Evolutionary conservation across 2,888 invertebrate species (phyloP).

Genomic region (Netelia virgata): DNA sequence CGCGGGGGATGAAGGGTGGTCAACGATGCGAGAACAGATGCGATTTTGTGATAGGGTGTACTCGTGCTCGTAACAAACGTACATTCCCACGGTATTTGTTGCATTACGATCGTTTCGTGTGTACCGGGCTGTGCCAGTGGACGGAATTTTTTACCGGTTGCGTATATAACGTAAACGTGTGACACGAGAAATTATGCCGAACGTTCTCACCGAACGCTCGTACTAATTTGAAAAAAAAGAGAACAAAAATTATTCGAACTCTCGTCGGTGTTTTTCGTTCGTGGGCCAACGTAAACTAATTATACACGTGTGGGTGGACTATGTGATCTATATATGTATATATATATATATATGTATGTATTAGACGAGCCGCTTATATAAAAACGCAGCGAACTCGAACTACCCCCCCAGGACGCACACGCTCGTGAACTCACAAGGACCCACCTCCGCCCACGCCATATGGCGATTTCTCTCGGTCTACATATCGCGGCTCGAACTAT

Average conservation of each 20-base stretch:
- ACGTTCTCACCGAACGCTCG: conserved; percentile 50
- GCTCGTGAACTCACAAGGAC: conserved; percentile 47
- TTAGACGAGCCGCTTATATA: conserved; percentile 1
- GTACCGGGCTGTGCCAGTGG: conserved; percentile 35
- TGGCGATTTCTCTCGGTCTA: conserved; percentile 67
- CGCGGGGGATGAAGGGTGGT: conserved; percentile 43
- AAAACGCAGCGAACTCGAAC: conserved; percentile 50
- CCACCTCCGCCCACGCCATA: conserved; percentile 72
- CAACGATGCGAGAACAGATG: conserved; percentile 50
- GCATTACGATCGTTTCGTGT: conserved; percentile 29
- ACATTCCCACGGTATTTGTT: conserved; percentile 64
- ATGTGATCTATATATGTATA: conserved; percentile 14
- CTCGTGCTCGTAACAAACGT: conserved; percentile 25
- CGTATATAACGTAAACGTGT: conserved; percentile 21
- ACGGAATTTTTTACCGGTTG: conserved; percentile 44
- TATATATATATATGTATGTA: too few species aligned
- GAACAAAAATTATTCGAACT: conserved; percentile 20
- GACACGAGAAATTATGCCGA: conserved; percentile 39
- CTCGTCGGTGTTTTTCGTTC: conserved; percentile 22
- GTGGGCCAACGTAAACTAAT: conserved; percentile 53
- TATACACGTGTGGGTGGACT: conserved; percentile 43
- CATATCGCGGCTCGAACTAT: conserved; percentile 46
- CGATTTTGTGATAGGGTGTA: conserved; percentile 39
- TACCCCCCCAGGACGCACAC: conserved; percentile 48
- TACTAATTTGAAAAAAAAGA: conserved; percentile 27